Evolutionary conservation across 1,140 invertebrate species (phyloP).

Genomic region (Oreohelix idahoensis): DNA sequence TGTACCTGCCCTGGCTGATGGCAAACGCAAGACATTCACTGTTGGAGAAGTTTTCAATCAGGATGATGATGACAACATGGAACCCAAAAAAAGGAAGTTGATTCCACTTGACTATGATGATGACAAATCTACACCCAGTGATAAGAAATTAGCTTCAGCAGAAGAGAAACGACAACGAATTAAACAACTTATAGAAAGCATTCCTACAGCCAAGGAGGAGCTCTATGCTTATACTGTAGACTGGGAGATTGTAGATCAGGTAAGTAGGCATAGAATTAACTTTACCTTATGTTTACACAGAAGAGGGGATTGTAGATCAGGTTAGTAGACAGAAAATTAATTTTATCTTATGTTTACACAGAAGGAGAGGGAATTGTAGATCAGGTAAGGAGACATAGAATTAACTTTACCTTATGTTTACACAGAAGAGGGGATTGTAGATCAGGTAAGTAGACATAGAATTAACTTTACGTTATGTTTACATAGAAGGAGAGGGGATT

Average conservation of each 20-base stretch:
- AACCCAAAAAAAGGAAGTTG: conserved; percentile 84
- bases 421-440: conserved; percentile 78
- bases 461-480: no score
- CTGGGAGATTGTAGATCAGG: conserved; percentile 88
- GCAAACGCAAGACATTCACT: conserved; percentile 83
- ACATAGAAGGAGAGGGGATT: conserved; percentile 91
- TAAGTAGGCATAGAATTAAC: no score
- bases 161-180: conserved; percentile 97
- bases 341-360: no score
- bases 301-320: conserved; percentile 81
- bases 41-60: conserved; percentile 93
- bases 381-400: no score
- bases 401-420: no score
- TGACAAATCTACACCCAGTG: conserved; percentile 58
- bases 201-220: conserved; percentile 96
- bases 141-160: conserved; percentile 66
- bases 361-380: no score
- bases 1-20: background rate
- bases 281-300: no score
- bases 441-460: conserved; percentile 80
- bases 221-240: conserved; percentile 95
- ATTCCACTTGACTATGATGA: conserved; percentile 82
- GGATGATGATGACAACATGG: conserved; percentile 84
- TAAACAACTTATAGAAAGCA: conserved; percentile 97
- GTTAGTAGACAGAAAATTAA: no score